These are phyloP conservation scores for Scolopax bukidnonensis DNA, from an alignment of 2,797 vertebrate genomes.

Conservation along the genomic window DNA sequence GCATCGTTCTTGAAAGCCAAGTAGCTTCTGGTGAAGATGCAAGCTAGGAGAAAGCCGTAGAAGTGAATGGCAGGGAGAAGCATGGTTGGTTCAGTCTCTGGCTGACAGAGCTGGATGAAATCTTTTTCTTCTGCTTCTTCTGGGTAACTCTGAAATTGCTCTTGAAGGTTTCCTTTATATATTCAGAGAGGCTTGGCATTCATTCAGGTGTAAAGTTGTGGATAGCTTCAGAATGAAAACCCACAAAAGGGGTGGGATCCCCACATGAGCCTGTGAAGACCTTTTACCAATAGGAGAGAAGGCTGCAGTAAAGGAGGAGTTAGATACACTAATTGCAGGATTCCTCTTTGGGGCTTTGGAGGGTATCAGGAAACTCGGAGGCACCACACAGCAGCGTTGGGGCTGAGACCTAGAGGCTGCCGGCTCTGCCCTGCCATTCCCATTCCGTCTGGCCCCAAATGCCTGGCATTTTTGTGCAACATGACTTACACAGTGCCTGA, in stretches of 20 bases:
- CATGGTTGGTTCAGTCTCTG: slow-evolving; percentile 78
- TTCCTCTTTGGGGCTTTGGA: slow-evolving; percentile 28
- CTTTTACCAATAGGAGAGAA: slow-evolving; percentile 77
- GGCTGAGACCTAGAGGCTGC: not conserved
- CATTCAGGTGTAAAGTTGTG: slow-evolving; percentile 87
- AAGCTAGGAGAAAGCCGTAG: slow-evolving; percentile 82
- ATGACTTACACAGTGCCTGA: not conserved
- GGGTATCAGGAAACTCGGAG: not conserved
- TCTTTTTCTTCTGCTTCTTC: slow-evolving; percentile 63
- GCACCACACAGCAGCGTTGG: not conserved
- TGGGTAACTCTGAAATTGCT: slow-evolving; percentile 74
- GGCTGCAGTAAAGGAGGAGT: slow-evolving; percentile 77
- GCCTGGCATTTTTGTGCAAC: not conserved
- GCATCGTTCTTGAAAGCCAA: slow-evolving; percentile 91
- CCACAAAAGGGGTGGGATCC: slow-evolving; percentile 78
- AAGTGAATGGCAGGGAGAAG: slow-evolving; percentile 81
- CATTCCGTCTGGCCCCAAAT: not conserved
- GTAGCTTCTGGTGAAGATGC: slow-evolving; percentile 85
- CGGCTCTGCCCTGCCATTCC: not conserved
- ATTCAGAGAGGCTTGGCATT: slow-evolving; percentile 82
- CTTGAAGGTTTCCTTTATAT: slow-evolving; percentile 80
- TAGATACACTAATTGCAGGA: slow-evolving; percentile 54
- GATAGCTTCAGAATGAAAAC: slow-evolving; percentile 81
- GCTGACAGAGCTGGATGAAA: slow-evolving; percentile 51
- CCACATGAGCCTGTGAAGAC: slow-evolving; percentile 68